These are phyloP conservation scores for Flexamia atlantica DNA, from an alignment of 2,888 invertebrate genomes.

Conservation along the genomic window DNA sequence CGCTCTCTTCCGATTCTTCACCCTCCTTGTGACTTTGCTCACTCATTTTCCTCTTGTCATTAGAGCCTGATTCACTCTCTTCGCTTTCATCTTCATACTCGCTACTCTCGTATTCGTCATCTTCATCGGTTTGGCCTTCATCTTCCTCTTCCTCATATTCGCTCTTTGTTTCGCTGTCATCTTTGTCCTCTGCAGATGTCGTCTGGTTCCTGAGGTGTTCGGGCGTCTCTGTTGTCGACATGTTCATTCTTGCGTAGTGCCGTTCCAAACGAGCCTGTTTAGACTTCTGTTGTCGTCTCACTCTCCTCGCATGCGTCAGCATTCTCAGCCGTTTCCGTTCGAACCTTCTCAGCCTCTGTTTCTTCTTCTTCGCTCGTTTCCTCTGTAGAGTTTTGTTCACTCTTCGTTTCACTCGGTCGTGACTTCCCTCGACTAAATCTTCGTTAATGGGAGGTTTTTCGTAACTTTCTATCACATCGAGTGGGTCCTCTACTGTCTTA, in stretches of 20 bases:
- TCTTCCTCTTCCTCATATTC: neutral
- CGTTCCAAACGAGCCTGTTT: constrained; percentile 30
- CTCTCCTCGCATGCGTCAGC: constrained; percentile 46
- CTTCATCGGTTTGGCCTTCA: neutral
- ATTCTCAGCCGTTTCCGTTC: constrained; percentile 40
- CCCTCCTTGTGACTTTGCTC: neutral
- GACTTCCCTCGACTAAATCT: neutral
- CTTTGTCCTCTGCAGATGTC: neutral
- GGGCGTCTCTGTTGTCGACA: neutral
- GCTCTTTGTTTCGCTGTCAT: neutral
- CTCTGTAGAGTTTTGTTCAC: constrained; percentile 27
- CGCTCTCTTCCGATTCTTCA: neutral
- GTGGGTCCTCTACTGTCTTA: neutral
- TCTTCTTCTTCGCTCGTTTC: constrained; percentile 51
- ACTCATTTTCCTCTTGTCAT: neutral
- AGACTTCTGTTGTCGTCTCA: constrained; percentile 30
- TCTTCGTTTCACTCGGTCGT: constrained; percentile 22
- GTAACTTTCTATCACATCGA: neutral
- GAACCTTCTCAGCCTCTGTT: constrained; percentile 18
- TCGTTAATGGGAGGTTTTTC: neutral
- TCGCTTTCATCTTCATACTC: constrained; percentile 42
- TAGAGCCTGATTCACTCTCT: neutral
- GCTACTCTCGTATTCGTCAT: neutral
- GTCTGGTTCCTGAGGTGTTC: neutral
- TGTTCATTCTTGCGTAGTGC: constrained; percentile 47